Percentiles rank a stretch among this genome's conserved stretches.
Evolutionary conservation across 2,113 vertebrate species (phyloP).

Genomic region (Leuciscus idus): DNA sequence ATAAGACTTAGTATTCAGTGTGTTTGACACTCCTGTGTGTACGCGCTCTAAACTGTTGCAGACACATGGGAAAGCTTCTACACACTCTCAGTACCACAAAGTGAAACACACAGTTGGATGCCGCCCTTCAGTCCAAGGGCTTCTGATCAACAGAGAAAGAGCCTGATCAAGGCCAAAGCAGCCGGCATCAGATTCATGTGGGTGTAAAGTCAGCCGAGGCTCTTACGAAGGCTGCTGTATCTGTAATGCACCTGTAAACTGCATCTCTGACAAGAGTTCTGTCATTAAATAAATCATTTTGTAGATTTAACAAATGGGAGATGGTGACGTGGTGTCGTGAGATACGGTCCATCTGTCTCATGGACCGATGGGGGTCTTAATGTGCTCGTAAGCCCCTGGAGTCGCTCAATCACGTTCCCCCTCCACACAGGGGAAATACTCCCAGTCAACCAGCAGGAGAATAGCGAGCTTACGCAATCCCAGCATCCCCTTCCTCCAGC

Average conservation of each 20-base stretch:
- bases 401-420: conserved; percentile 1
- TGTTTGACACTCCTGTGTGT: not conserved
- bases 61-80: conserved; percentile 10
- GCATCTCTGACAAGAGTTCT: not conserved
- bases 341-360: conserved; percentile 20
- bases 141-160: conserved; percentile 22
- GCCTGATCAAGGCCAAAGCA: conserved; percentile 12
- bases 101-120: not conserved
- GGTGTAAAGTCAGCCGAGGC: conserved; percentile 5
- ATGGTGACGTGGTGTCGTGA: not conserved
- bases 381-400: conserved; percentile 16
- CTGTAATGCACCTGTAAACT: not conserved
- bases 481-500: conserved; percentile 33
- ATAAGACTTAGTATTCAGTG: not conserved
- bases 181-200: conserved; percentile 1
- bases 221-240: not conserved
- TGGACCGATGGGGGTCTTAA: conserved; percentile 19
- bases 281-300: conserved; percentile 2
- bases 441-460: not conserved
- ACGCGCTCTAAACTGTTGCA: not conserved
- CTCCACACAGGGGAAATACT: not conserved
- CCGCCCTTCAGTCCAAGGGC: not conserved
- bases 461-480: not conserved
- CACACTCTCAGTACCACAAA: not conserved
- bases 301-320: conserved; percentile 16